A percentile compares a stretch with the other conserved stretches of the same genome.
phyloP scores from a whole-genome alignment of 2,797 vertebrate species.

The Sciurus carolinensis region DNA sequence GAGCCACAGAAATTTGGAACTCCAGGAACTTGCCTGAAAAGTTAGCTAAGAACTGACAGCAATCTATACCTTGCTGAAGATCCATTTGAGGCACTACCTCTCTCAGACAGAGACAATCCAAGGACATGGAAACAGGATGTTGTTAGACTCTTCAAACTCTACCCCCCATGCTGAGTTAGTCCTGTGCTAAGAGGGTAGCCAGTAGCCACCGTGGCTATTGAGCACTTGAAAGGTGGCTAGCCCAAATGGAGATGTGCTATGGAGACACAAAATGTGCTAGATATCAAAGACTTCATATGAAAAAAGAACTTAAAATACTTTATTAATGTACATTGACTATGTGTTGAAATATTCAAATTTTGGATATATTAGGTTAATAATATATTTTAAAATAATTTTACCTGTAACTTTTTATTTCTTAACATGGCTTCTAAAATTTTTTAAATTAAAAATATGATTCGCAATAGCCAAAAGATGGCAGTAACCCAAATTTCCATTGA shows the following conservation, averaged over 20 bases:
- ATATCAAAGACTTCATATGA: neutral
- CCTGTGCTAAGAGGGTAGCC: neutral
- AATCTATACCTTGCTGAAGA: neutral
- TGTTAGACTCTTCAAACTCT: neutral
- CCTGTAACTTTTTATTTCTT: neutral
- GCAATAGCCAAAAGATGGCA: neutral
- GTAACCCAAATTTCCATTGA: neutral
- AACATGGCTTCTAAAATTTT: neutral
- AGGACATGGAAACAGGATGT: neutral
- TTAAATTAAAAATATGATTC: neutral
- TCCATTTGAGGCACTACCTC: neutral
- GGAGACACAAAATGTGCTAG: neutral
- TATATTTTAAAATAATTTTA: neutral
- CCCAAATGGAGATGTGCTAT: neutral
- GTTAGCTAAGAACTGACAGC: neutral
- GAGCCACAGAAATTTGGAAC: neutral
- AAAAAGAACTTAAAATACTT: neutral
- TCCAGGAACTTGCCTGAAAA: neutral
- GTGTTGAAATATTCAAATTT: slow-evolving; percentile 9
- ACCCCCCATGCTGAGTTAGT: neutral
- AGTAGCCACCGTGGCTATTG: neutral
- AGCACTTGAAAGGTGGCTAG: neutral
- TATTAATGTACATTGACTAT: neutral
- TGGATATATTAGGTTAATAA: neutral
- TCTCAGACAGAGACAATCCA: neutral